Evolutionary conservation across 2,797 vertebrate species (phyloP).

Genomic region (Microctenopoma steveboyesi): DNA sequence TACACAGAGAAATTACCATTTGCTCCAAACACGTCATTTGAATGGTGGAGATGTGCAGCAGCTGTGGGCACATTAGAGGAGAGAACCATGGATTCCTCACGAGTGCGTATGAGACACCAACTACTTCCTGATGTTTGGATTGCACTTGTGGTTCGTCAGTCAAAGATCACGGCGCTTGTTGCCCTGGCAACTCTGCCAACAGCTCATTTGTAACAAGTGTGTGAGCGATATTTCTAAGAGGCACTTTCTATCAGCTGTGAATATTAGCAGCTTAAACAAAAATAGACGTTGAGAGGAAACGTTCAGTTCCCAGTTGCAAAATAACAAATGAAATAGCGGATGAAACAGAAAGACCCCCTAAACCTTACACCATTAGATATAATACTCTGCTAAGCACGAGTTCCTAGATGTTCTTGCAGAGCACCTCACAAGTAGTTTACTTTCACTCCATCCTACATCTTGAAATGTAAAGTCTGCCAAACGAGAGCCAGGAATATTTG

Average conservation of each 20-base stretch:
- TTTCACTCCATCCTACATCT: background rate
- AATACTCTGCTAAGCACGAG: background rate
- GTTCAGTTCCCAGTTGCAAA: constrained; percentile 8
- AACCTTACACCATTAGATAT: background rate
- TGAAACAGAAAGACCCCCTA: constrained; percentile 8
- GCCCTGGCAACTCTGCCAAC: constrained; percentile 63
- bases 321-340: constrained; percentile 9
- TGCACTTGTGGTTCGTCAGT: constrained; percentile 65
- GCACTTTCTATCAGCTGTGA: constrained; percentile 60
- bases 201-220: constrained; percentile 45
- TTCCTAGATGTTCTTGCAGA: background rate
- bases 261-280: constrained; percentile 52
- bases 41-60: constrained; percentile 39
- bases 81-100: constrained; percentile 51
- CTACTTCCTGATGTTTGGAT: constrained; percentile 67
- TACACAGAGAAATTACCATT: constrained; percentile 53
- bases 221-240: constrained; percentile 56
- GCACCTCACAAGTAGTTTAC: background rate
- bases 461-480: too few species aligned
- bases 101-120: constrained; percentile 43
- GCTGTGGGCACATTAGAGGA: constrained; percentile 41
- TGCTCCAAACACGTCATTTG: constrained; percentile 25
- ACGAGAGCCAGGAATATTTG: too few species aligned
- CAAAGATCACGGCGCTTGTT: constrained; percentile 56
- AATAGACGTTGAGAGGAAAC: constrained; percentile 27